Base-by-base conservation (phyloP, 2,888 invertebrate species). In the Theretra japonica region DNA sequence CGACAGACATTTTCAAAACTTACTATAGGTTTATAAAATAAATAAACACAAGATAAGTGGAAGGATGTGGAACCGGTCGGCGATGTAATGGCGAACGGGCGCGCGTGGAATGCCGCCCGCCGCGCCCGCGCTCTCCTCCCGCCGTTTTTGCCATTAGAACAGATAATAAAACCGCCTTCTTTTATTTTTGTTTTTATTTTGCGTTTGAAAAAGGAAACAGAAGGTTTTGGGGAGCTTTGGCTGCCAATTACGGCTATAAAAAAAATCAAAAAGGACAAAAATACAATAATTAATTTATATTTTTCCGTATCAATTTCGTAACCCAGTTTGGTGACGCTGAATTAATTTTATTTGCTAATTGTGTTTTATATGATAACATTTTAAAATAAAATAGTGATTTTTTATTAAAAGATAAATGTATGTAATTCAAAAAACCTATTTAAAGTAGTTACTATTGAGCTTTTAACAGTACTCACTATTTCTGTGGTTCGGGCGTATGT, bases 31-130 rank as follows among this genome's bases (percentile, higher is more conserved):
- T 76, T 75, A 75, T 76, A 77, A 76, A 75, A 80, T 80, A 83
- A 82, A 85, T 79, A 83, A 82, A 86, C 79, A 81, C 60, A 81
- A 77, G 81, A 78, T 74, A 78, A 77, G 83, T 83, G 83, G 80
- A 89, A 87, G 88, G 87, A 88, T 86, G 86, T 82, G 75, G 82
- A 88, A 91, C 90, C 89, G 90, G 90, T 90, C 81, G 73, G 6
- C 57, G 48, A 41, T 48, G 70, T 65, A 65, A 48, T 65, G 65
- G 65, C 65, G 65, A 65, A 23, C 65, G 65, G 59, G 77, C 79
- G 84, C 81, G 79, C 80, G 75, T 77, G 80, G 86, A 83, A 86
- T 86, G 86, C 81, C 75, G 80, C 79, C 70, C 60, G 23, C n/a
- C 58, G 50, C 60, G 70, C 65, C 23, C 41, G 7, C 70, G 50